Percentiles rank a stretch among this genome's conserved stretches.
Evolutionary conservation across 64 coral and sea anemone species (phyloP).

Genomic region (Anthopleura sola): DNA sequence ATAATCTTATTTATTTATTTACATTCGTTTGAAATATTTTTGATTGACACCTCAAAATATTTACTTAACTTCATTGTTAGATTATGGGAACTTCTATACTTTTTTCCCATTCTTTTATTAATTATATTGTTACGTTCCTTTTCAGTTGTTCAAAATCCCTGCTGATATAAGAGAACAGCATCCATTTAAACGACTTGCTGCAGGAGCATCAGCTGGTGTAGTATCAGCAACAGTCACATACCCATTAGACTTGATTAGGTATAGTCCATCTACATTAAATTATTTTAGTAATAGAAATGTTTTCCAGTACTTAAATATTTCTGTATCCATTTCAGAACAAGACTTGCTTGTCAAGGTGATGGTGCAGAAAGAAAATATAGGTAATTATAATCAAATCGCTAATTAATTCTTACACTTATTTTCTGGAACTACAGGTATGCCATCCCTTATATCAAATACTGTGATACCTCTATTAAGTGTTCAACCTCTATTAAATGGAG

Average conservation of each 20-base stretch:
- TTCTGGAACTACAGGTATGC: too few relatives aligned
- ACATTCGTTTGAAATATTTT: too few relatives aligned
- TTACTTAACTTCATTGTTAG: too few relatives aligned
- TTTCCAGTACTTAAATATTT: background rate
- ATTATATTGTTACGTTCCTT: background rate
- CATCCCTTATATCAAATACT: too few relatives aligned
- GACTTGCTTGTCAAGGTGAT: constrained; percentile 63
- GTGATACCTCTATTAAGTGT: too few relatives aligned
- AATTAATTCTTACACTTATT: too few relatives aligned
- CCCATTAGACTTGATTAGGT: constrained; percentile 64
- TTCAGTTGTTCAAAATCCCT: constrained; percentile 60
- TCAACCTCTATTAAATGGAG: too few relatives aligned
- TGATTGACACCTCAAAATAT: too few relatives aligned
- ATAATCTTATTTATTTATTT: background rate
- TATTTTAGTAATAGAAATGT: too few relatives aligned
- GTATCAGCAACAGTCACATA: constrained; percentile 66
- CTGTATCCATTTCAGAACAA: constrained; percentile 39
- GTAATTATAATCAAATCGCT: constrained; percentile 9
- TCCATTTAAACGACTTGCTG: constrained; percentile 47
- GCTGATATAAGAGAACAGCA: constrained; percentile 58
- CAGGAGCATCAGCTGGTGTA: constrained; percentile 62
- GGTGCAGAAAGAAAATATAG: constrained; percentile 71
- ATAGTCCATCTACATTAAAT: background rate
- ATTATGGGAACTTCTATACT: too few relatives aligned
- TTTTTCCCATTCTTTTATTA: background rate